Percentiles rank a stretch among this genome's conserved stretches.
Evolutionary conservation across 2,113 vertebrate genomes (phyloP).

Genomic region (Seriola dumerili): DNA sequence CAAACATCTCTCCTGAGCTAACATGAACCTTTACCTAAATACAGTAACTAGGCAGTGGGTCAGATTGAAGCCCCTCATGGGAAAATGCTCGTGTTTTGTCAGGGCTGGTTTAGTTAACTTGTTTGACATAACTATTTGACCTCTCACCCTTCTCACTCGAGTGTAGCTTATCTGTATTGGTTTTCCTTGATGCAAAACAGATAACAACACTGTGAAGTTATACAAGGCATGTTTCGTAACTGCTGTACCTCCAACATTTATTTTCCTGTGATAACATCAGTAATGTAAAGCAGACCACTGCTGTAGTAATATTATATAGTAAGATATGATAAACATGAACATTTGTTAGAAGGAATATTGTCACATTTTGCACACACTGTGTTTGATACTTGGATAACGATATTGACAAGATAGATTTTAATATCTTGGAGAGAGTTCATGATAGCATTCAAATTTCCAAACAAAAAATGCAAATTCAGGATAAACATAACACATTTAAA

Average conservation of each 20-base stretch:
- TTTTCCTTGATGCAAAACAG: background rate
- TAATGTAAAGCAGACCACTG: background rate
- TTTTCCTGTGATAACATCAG: background rate
- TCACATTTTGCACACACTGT: background rate
- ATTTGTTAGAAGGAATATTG: background rate
- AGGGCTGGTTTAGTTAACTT: conserved; percentile 23
- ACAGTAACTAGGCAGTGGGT: background rate
- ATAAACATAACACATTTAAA: background rate
- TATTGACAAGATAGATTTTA: background rate
- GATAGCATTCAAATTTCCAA: background rate
- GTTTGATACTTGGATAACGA: background rate
- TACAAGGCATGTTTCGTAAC: conserved; percentile 37
- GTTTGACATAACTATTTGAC: conserved; percentile 31
- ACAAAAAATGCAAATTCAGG: background rate
- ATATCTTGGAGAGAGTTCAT: background rate
- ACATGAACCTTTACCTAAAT: conserved; percentile 2
- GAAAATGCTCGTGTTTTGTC: conserved; percentile 54
- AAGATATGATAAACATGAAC: background rate
- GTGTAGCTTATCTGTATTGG: conserved; percentile 35
- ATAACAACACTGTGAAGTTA: conserved; percentile 22
- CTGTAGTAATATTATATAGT: background rate
- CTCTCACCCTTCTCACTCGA: background rate
- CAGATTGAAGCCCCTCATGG: conserved; percentile 15
- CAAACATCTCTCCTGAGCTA: background rate
- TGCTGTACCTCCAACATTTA: background rate